phyloP scores from a whole-genome alignment of 2,113 vertebrate species.

The Coracopsis vasa region DNA sequence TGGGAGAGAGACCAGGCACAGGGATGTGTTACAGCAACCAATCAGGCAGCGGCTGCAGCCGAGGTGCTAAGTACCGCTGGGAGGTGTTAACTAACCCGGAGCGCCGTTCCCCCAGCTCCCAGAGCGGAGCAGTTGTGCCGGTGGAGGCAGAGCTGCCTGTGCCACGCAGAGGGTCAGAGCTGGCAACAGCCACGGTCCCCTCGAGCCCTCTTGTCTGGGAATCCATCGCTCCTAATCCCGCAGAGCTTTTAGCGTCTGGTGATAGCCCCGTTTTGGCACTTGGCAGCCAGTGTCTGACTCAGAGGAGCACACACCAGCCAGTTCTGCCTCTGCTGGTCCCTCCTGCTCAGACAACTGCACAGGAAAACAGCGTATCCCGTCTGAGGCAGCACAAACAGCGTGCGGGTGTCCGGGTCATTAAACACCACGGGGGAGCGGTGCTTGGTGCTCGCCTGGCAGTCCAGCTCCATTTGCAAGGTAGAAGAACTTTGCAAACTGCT shows the following conservation, averaged over 20 bases:
- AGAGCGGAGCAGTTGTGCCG: not conserved
- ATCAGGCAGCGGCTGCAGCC: not conserved
- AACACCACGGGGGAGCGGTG: fast-evolving
- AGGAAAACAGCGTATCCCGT: not conserved
- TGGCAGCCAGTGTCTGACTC: not conserved
- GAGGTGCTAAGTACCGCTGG: not conserved
- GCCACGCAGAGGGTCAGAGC: not conserved
- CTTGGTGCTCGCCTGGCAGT: not conserved
- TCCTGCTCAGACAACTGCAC: not conserved
- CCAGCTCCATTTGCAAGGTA: not conserved
- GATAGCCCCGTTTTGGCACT: not conserved
- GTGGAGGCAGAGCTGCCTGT: not conserved
- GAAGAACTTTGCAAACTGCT: not conserved
- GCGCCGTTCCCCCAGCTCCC: not conserved
- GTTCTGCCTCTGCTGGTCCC: not conserved
- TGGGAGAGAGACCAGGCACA: not conserved
- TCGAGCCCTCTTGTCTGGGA: not conserved
- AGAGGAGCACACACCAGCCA: not conserved
- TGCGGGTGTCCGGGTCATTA: fast-evolving
- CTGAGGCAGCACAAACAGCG: not conserved
- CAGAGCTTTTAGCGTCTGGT: not conserved
- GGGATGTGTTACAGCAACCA: not conserved
- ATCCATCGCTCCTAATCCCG: not conserved
- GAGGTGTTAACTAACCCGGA: not conserved
- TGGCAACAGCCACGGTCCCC: not conserved